Base-by-base conservation (phyloP, 1,140 invertebrate genomes). In the Bactericera cockerelli region DNA sequence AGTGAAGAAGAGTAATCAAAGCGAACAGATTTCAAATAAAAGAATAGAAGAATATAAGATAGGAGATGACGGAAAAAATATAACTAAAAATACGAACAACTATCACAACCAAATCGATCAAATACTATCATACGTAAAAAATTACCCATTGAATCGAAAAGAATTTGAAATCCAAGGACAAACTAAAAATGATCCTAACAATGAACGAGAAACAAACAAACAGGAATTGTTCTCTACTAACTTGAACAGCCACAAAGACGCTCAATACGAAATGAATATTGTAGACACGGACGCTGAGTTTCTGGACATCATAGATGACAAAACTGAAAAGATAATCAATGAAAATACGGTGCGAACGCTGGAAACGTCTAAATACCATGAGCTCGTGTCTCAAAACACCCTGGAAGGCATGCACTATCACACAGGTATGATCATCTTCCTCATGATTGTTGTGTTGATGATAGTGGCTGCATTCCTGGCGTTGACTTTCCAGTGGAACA, bases 241-340 rank as follows among this genome's bases (percentile, higher is more conserved):
- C 22, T 8, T 16, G 19, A 49, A 19, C 22, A 16, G 6, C 8
- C 42, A 49, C 42, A 49, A 49, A n/a, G 42, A 49, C 19, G 19
- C 22, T 10, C n/a, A 49, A 8, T 49, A 49, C 19, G 42, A 49
- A 49, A 49, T 49, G 42, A 49, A 49, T 49, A 49, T n/a, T 49
- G 42, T 49, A 16, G 42, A 49, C n/a, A 49, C 42, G 19, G 42
- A 49, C n/a, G 42, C 42, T 49, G 42, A 49, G 19, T 49, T 49
- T 49, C 19, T 49, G 19, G 42, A 49, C 19, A 49, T 49, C 19
- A 16, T 49, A 6, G 33, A 36, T 36, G 42, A 49, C 22, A 49
- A 49, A n/a, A 49, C 4, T 22, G 42, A 49, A 49, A 19, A 16
- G 3, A 6, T 8, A 4, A 49, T 19, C 22, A 16, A 36, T 36